Conservation (phyloP, 2,113 vertebrate genomes). For the Halcyon senegalensis region DNA sequence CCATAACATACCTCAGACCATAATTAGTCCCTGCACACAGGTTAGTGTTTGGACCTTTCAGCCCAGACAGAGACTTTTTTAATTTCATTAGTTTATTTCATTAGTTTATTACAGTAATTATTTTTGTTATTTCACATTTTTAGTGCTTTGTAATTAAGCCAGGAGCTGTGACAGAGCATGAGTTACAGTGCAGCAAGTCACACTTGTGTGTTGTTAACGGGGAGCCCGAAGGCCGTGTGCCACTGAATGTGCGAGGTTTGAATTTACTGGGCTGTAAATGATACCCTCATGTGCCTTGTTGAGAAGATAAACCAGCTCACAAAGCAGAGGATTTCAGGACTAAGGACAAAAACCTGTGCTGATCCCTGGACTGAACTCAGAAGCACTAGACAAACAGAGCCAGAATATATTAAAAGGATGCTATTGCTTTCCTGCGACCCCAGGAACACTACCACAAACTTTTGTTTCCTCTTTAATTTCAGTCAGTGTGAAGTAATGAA, state of each 20-base stretch:
- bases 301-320: slow-evolving; percentile 36
- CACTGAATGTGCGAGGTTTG: neutral
- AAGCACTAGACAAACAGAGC: neutral
- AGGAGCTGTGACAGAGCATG: neutral
- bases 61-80: neutral
- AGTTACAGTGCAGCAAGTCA: neutral
- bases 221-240: neutral
- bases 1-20: accelerated
- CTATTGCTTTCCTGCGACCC: neutral
- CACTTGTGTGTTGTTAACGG: neutral
- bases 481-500: neutral
- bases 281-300: neutral
- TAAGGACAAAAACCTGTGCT: neutral
- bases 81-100: slow-evolving; percentile 25
- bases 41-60: neutral
- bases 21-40: neutral
- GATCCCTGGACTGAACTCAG: neutral
- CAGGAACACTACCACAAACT: neutral
- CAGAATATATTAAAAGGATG: neutral
- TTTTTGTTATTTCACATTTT: slow-evolving; percentile 54
- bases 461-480: neutral
- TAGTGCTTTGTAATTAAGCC: slow-evolving; percentile 54
- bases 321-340: neutral
- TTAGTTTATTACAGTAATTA: slow-evolving; percentile 34
- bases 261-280: slow-evolving; percentile 49